Evolutionary conservation across 2,113 vertebrate species (phyloP), one percentile per base, ranked within the genome.

Genomic region (Nycticryphes semicollaris): DNA sequence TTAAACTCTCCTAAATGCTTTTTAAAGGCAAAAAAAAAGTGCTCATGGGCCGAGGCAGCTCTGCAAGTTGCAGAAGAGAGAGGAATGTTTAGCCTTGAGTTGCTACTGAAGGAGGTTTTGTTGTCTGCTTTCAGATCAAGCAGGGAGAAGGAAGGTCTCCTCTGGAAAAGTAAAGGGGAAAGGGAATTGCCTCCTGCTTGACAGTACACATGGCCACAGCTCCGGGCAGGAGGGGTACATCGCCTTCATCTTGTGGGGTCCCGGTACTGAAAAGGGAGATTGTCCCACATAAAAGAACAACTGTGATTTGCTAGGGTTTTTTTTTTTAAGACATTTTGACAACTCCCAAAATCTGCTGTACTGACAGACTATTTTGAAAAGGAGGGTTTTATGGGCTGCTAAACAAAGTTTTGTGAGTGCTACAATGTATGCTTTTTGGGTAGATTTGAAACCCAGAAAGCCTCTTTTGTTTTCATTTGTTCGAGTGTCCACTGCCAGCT

Each of bases 161-260:
- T 53, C 56, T 24, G 35, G 30, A 84, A 56, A 63, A 73, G n/a
- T 5, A 1, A 62, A 13, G 19, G 33, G 45, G 6, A 69, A 53
- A 41, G 14, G n/a, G 57, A 47, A n/a, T 48, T 39, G 21, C 51
- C 18, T 77, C 76, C 35, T 31, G 10, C 48, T n/a, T 45, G 16
- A 47, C 30, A 13, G 15, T 33, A 35, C 28, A 5, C 3, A 1
- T 14, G 50, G 50, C 59, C 10, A 1, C 2, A 13, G 45, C 24
- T 41, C 5, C 57, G 11, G 31, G 18, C 18, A n/a, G 47, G 62
- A 75, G 30, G 35, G 17, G 4, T 35, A 9, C 3, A 3, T 6
- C 37, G 47, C 18, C 45, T 48, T 78, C 21, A 14, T n/a, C 66
- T 67, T 60, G 12, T 0, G 0, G 27, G 22, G 17, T 45, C 23